Percentiles rank a stretch among this genome's conserved stretches.
Evolutionary conservation across 1,140 invertebrate genomes (phyloP).

Genomic region (Ooceraea biroi): DNA sequence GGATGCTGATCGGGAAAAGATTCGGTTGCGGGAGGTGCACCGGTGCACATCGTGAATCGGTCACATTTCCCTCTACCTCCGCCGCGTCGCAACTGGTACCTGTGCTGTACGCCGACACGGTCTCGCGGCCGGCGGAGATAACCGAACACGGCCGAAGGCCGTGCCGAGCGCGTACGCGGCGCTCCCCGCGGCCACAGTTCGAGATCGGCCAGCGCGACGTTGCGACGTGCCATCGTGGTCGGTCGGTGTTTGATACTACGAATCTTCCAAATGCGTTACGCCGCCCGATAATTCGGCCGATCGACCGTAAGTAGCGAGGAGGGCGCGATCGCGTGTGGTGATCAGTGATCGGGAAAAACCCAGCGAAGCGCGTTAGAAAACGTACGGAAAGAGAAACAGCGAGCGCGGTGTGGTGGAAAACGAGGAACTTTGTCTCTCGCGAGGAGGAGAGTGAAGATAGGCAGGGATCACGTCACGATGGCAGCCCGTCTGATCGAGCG

Average conservation of each 20-base stretch:
- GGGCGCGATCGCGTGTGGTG: conserved; percentile 62
- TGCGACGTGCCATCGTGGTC: conserved; percentile 75
- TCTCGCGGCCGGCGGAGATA: conserved; percentile 68
- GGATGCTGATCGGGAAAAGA: conserved; percentile 7
- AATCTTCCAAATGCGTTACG: conserved; percentile 65
- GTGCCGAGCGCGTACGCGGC: conserved; percentile 75
- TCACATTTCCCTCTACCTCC: conserved; percentile 65
- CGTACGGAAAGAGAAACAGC: too few species aligned
- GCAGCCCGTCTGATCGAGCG: conserved; percentile 74
- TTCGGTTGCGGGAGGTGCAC: conserved; percentile 21
- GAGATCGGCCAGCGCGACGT: conserved; percentile 84
- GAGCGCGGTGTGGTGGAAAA: conserved; percentile 9
- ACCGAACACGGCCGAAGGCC: conserved; percentile 74
- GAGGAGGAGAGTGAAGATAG: conserved; percentile 58
- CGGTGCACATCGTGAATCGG: conserved; percentile 68
- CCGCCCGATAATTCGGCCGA: conserved; percentile 55
- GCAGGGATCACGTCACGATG: conserved; percentile 73
- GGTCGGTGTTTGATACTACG: conserved; percentile 49
- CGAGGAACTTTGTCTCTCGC: neutral
- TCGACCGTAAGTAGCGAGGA: conserved; percentile 23
- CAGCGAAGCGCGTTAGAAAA: too few species aligned
- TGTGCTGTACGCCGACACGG: conserved; percentile 74
- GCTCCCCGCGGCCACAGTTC: conserved; percentile 83
- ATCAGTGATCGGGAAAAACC: conserved; percentile 55
- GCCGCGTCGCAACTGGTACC: conserved; percentile 24